phyloP scores from a whole-genome alignment of 2,113 vertebrate genomes.

The Halichoeres trimaculatus region DNA sequence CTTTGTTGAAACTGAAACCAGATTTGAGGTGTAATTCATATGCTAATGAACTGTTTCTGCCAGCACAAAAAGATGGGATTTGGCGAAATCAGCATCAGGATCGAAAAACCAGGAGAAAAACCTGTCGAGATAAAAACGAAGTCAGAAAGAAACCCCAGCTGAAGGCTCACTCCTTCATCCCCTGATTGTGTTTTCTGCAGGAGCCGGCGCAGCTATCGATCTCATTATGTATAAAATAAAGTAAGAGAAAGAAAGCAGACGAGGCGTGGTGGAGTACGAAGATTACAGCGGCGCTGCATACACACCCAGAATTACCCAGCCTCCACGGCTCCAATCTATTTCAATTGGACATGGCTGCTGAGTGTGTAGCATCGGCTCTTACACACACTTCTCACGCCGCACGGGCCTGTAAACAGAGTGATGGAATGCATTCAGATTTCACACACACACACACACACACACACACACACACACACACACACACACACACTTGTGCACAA shows the following conservation, averaged over 20 bases:
- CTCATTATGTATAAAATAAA: constrained; percentile 60
- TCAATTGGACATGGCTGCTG: constrained; percentile 77
- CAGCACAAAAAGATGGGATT: background rate
- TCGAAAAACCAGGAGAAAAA: background rate
- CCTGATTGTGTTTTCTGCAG: constrained; percentile 46
- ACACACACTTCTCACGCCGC: constrained; percentile 52
- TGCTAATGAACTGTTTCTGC: background rate
- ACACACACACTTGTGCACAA: background rate
- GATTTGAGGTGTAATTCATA: too few species aligned
- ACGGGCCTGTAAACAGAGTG: constrained; percentile 44
- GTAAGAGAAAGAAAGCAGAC: constrained; percentile 47
- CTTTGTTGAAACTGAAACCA: too few species aligned
- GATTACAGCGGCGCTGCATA: constrained; percentile 59
- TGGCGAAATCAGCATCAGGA: background rate
- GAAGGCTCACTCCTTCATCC: constrained; percentile 31
- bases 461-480: constrained; percentile 8
- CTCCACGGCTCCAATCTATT: constrained; percentile 74
- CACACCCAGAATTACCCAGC: constrained; percentile 53
- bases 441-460: constrained; percentile 14
- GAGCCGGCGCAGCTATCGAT: constrained; percentile 44
- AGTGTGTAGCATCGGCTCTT: constrained; percentile 43
- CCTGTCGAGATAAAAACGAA: background rate
- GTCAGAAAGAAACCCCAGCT: background rate
- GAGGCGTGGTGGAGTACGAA: constrained; percentile 36
- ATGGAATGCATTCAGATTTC: constrained; percentile 49